Percentiles rank a stretch among this genome's conserved stretches.
These are phyloP conservation scores for Drosophila limbata DNA, from an alignment of 2,888 invertebrate genomes.

Conservation along the genomic window DNA sequence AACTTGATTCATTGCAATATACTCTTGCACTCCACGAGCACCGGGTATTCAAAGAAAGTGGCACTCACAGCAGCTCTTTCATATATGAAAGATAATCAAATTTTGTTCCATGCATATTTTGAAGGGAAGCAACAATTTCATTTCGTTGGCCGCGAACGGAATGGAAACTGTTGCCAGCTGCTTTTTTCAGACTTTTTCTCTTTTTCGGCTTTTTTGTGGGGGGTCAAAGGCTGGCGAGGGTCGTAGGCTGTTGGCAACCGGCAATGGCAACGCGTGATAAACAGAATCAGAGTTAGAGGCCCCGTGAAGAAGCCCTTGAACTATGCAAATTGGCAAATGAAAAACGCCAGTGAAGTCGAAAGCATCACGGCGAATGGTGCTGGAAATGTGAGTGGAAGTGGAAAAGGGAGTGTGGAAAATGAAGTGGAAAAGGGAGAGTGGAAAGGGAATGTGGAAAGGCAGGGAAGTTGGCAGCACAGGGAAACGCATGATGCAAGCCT, in stretches of 20 bases:
- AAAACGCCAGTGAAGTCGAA: slow-evolving; percentile 58
- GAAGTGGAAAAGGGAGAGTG: neutral
- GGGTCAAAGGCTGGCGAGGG: slow-evolving; percentile 16
- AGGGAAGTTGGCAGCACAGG: neutral
- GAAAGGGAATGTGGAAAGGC: neutral
- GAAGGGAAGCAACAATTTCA: slow-evolving; percentile 65
- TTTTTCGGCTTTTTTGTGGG: neutral
- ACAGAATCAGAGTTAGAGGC: slow-evolving; percentile 61
- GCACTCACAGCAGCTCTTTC: slow-evolving; percentile 2
- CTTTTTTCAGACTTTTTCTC: slow-evolving; percentile 14
- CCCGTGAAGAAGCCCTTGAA: slow-evolving; percentile 64
- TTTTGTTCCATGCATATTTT: slow-evolving; percentile 58
- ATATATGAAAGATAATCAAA: slow-evolving; percentile 50
- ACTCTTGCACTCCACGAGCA: neutral
- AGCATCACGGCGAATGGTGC: slow-evolving; percentile 18
- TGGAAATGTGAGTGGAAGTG: neutral
- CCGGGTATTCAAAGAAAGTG: slow-evolving; percentile 9
- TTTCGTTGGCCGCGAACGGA: slow-evolving; percentile 38
- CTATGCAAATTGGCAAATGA: slow-evolving; percentile 73
- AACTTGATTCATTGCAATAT: too few relatives aligned
- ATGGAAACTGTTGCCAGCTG: slow-evolving; percentile 52
- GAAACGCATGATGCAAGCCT: slow-evolving; percentile 50
- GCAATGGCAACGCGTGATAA: slow-evolving; percentile 45
- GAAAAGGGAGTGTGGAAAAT: neutral
- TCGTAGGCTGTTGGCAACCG: slow-evolving; percentile 42